Base-by-base conservation (phyloP, 2,888 invertebrate species). In the Chaetogeoica ovagalla region DNA sequence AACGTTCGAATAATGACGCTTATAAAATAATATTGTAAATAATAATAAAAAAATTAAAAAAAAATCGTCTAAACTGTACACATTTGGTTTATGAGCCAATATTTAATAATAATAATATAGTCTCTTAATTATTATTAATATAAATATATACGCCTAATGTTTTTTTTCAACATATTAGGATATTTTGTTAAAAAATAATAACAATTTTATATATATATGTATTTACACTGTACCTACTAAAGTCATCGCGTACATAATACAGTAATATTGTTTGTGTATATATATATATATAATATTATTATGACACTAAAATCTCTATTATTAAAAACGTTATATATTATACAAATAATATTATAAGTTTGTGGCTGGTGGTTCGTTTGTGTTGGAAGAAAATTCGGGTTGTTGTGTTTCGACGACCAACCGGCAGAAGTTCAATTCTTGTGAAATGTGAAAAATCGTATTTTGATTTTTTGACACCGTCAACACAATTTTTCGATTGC, bases 221-320 rank as follows among this genome's bases (percentile, higher is more conserved):
- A 79, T 79, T 79, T 79, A 79, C 79, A 79, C 66, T 55, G 21
- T 79, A 71, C 79, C 63, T 71, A 79, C 79, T n/a, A 77, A 69
- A 77, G 48, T 52, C 48, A 69, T 77, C 62, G 70, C 62, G 62
- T 62, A 77, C 69, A 60, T 15, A 48, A 13, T 63, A 59, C 15
- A 59, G 21, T 59, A 59, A 21, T 21, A 21, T 59, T 11, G 21
- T 57, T n/a, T n/a, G 59, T 59, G 21, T 21, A 23, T 60, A 60
- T 30, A 30, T 30, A 30, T 30, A 30, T 30, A 30, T 30, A 21
- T 60, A 48, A 17, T 39, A 57, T 30, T 68, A 57, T 59, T 79
- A 79, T 79, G 79, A 79, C 79, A 79, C 79, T 79, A 79, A 65
- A 48, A 71, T 79, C 65, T 79, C 70, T 70, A 79, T 79, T 48